Evolutionary conservation across 2,113 vertebrate genomes (phyloP), one percentile per base, ranked within the genome.

Genomic region (Furnarius figulus): DNA sequence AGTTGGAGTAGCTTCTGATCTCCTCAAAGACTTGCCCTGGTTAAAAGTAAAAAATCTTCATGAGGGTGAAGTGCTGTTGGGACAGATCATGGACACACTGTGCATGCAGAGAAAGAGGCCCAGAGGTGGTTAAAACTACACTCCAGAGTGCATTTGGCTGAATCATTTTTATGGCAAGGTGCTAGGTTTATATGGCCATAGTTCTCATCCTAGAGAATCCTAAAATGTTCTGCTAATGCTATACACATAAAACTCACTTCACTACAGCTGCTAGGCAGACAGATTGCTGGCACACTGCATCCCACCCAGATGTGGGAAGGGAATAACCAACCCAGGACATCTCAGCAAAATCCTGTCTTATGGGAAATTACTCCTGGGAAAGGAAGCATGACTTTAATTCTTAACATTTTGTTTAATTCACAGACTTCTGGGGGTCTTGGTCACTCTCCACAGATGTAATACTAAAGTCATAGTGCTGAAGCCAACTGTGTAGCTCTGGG

Each of bases 141-240:
- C 31, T 80, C 42, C 42, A 71, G 73, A 88, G 72, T 59, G 33
- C 39, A 30, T 74, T 90, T 93, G 85, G 39, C 94, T 80, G 78
- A 76, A 74, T 74, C 1, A 3, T 74, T 94, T 93, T 86, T 90
- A 35, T 47, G 65, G 71, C 46, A 80, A 83, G 67, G 67, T 93
- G 87, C 50, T 94, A 87, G 74, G 37, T 93, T 96, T 96, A 90
- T 93, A 74, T 47, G 75, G 62, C 62, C 73, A 28, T 27, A 87
- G 71, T 87, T 95, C 94, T 93, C 78, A 90, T 96, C 81, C 82
- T 85, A 85, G 50, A 90, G 87, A 82, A 95, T 93, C 87, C 81
- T 62, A 79, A 96, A 95, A 93, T 55, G 71, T 50, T 93, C 85
- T 97, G 89, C 53, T 96, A 97, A 96, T 87, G 59, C 91, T 91